Percentiles rank a stretch among this genome's conserved stretches.
phyloP scores from a whole-genome alignment of 2,888 invertebrate species.

The Lucinisca nassula region DNA sequence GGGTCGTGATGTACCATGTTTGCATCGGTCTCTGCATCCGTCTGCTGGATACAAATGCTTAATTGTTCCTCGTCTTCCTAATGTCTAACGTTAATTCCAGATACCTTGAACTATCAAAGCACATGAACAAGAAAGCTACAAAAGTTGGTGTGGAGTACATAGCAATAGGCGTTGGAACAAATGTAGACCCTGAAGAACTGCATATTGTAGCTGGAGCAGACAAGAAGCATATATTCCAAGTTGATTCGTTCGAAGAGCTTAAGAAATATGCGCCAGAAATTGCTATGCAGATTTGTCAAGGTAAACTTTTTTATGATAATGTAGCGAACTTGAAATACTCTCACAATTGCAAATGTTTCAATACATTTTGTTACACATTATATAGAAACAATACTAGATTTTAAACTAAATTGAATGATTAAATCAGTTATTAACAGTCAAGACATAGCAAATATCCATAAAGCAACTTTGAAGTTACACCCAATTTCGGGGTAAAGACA shows the following conservation, averaged over 20 bases:
- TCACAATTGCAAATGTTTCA: too few species aligned
- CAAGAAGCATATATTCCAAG: conserved; percentile 64
- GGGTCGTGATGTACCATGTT: too few species aligned
- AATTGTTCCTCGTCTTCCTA: too few species aligned
- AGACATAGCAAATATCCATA: too few species aligned
- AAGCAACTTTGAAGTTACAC: too few species aligned
- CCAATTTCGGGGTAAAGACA: too few species aligned
- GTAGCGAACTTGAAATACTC: too few species aligned
- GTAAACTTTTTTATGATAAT: conserved; percentile 71
- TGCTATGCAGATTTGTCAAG: conserved; percentile 79
- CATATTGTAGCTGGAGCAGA: conserved; percentile 68
- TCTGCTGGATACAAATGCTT: too few species aligned
- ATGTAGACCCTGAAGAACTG: conserved; percentile 76
- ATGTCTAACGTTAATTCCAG: conserved; percentile 35
- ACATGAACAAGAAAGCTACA: conserved; percentile 76
- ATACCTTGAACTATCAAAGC: conserved; percentile 71
- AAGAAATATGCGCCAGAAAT: conserved; percentile 75
- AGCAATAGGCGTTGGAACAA: conserved; percentile 79
- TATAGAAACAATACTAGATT: background rate
- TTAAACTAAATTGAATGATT: background rate
- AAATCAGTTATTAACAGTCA: too few species aligned
- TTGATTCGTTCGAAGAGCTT: conserved; percentile 76
- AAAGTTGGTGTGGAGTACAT: conserved; percentile 80
- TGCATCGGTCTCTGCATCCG: too few species aligned
- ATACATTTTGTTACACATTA: too few species aligned